Percentiles rank a stretch among this genome's conserved stretches.
Conservation (phyloP, 2,113 vertebrate genomes). For the Anser brachyrhynchus region DNA sequence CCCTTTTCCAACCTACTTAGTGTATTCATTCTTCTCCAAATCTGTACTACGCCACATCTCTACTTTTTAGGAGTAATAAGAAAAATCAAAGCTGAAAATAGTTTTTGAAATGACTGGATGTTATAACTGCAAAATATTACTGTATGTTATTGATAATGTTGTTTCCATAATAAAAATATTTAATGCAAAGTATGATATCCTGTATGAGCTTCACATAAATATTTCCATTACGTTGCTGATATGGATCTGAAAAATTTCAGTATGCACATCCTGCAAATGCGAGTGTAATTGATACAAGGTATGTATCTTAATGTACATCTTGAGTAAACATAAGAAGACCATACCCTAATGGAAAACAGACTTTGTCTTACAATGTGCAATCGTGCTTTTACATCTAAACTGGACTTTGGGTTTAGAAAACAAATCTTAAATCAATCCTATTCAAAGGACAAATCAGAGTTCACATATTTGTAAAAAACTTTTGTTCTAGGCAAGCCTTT, state of each 20-base stretch:
- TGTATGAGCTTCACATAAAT: conserved; percentile 26
- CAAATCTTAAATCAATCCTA: conserved; percentile 56
- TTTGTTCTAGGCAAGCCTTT: conserved; percentile 43
- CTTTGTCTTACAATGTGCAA: conserved; percentile 26
- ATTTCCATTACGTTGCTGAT: conserved; percentile 58
- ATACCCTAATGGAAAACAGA: conserved; percentile 67
- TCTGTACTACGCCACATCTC: neutral
- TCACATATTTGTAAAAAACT: conserved; percentile 49
- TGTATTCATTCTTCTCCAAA: neutral
- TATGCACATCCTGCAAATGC: conserved; percentile 58
- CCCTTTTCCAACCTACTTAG: accelerated
- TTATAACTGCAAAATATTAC: neutral
- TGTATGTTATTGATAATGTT: neutral
- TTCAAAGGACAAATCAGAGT: conserved; percentile 51
- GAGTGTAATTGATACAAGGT: conserved; percentile 71
- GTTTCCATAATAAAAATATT: conserved; percentile 46
- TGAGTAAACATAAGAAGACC: conserved; percentile 59
- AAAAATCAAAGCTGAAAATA: neutral
- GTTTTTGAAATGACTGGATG: neutral
- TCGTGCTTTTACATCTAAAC: conserved; percentile 57
- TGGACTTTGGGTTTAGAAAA: conserved; percentile 50
- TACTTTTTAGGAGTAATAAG: neutral
- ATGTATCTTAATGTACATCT: conserved; percentile 71
- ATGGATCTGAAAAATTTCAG: conserved; percentile 56
- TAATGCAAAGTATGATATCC: neutral